Conservation (phyloP, 2,888 invertebrate genomes). For the Amitus sp. region DNA sequence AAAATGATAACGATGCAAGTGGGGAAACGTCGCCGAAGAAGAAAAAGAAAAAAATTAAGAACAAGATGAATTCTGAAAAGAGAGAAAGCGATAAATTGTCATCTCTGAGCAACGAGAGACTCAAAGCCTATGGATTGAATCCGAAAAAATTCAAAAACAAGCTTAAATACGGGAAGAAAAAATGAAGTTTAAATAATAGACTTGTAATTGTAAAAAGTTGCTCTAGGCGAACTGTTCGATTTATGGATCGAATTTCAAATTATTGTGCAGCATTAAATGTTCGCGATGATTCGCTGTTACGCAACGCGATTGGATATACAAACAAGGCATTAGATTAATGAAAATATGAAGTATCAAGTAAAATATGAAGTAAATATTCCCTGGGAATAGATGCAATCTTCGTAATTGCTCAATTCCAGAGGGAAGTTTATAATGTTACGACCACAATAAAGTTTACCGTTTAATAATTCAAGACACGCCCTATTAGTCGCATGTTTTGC, state of each 20-base stretch:
- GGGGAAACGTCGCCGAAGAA: slow-evolving; percentile 20
- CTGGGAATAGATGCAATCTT: neutral
- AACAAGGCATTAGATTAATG: no score
- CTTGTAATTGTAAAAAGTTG: no score
- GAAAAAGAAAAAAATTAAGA: slow-evolving; percentile 54
- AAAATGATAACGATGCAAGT: slow-evolving; percentile 18
- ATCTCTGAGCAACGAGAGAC: slow-evolving; percentile 75
- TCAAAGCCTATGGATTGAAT: slow-evolving; percentile 92
- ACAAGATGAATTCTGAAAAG: slow-evolving; percentile 44
- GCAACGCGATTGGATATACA: no score
- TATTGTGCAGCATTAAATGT: no score
- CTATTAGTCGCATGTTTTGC: neutral
- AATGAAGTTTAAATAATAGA: slow-evolving; percentile 47
- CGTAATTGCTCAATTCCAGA: slow-evolving; percentile 4
- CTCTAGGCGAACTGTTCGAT: no score
- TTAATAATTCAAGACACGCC: neutral
- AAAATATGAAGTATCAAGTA: neutral
- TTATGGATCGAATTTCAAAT: no score
- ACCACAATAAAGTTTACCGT: neutral
- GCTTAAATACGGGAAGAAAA: slow-evolving; percentile 74
- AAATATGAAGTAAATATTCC: neutral
- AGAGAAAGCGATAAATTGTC: slow-evolving; percentile 38
- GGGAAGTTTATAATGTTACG: neutral
- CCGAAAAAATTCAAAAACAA: slow-evolving; percentile 88
- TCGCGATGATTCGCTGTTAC: no score